Conservation (phyloP, 2,113 vertebrate genomes). For the Ramphastos sulfuratus region DNA sequence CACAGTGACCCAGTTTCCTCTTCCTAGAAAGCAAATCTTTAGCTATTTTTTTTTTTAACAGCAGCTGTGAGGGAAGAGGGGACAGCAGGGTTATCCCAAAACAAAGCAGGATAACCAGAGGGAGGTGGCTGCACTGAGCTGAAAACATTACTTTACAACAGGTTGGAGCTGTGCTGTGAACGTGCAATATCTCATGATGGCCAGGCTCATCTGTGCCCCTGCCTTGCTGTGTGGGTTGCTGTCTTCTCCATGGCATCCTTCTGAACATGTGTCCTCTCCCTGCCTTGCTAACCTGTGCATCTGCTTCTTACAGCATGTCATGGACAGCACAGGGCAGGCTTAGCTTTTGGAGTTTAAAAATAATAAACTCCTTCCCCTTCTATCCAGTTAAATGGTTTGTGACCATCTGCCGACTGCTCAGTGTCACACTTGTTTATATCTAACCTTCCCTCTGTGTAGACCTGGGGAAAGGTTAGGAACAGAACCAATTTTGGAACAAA, state of each 20-base stretch:
- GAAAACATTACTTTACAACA: background rate
- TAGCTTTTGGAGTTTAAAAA: conserved; percentile 13
- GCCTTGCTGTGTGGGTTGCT: accelerated
- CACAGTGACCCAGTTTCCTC: background rate
- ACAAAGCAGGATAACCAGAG: background rate
- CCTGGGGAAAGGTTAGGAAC: conserved; percentile 43
- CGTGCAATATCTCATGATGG: accelerated
- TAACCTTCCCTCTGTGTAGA: background rate
- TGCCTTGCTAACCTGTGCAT: background rate
- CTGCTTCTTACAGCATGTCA: background rate
- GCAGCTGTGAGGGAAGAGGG: background rate
- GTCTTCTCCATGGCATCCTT: background rate
- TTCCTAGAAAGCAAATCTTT: background rate
- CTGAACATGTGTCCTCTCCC: background rate
- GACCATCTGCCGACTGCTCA: conserved; percentile 20
- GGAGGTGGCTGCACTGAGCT: background rate
- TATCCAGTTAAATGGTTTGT: conserved; percentile 23
- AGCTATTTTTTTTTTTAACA: background rate
- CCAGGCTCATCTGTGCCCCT: background rate
- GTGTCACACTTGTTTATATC: conserved; percentile 37
- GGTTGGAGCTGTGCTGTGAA: background rate
- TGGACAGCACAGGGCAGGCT: background rate
- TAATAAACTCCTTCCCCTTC: background rate
- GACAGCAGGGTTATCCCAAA: background rate
- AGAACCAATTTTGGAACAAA: conserved; percentile 63